A percentile compares a stretch with the other conserved stretches of the same genome.
Evolutionary conservation across 2,888 invertebrate genomes (phyloP).

Genomic region (Parnassius mnemosyne): DNA sequence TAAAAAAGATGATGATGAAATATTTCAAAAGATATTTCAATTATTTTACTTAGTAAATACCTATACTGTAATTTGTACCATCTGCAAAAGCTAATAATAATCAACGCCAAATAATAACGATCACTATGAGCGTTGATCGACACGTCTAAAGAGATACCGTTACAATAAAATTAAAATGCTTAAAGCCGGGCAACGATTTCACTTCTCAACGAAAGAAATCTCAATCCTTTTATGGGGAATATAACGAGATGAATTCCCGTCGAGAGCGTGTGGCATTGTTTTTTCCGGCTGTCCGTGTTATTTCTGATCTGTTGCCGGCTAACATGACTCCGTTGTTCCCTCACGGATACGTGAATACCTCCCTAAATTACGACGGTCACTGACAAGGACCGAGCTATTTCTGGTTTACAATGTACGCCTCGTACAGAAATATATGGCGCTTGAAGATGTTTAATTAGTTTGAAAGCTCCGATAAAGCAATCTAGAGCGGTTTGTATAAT

Average conservation of each 20-base stretch:
- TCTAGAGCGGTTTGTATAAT: constrained; percentile 40
- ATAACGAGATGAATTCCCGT: constrained; percentile 59
- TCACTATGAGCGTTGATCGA: constrained; percentile 3
- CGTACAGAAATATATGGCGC: constrained; percentile 47
- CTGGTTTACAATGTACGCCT: constrained; percentile 47
- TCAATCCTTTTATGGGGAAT: constrained; percentile 55
- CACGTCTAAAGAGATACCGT: constrained; percentile 16
- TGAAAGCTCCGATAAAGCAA: constrained; percentile 52
- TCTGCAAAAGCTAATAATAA: too few species aligned
- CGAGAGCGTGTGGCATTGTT: constrained; percentile 51
- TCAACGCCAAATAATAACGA: not conserved
- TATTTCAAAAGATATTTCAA: too few species aligned
- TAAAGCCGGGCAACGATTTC: constrained; percentile 45
- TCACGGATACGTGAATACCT: constrained; percentile 41
- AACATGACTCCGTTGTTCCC: constrained; percentile 58
- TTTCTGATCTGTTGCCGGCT: constrained; percentile 49
- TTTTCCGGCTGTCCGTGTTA: constrained; percentile 48
- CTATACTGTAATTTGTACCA: too few species aligned
- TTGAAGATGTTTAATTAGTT: constrained; percentile 59
- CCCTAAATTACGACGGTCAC: constrained; percentile 51
- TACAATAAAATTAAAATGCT: constrained; percentile 24
- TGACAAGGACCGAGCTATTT: constrained; percentile 51
- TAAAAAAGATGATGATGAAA: not conserved
- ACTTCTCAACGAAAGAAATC: constrained; percentile 49
- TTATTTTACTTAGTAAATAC: too few species aligned